phyloP scores from a whole-genome alignment of 1,140 invertebrate genomes.

The Anthonomus grandis region DNA sequence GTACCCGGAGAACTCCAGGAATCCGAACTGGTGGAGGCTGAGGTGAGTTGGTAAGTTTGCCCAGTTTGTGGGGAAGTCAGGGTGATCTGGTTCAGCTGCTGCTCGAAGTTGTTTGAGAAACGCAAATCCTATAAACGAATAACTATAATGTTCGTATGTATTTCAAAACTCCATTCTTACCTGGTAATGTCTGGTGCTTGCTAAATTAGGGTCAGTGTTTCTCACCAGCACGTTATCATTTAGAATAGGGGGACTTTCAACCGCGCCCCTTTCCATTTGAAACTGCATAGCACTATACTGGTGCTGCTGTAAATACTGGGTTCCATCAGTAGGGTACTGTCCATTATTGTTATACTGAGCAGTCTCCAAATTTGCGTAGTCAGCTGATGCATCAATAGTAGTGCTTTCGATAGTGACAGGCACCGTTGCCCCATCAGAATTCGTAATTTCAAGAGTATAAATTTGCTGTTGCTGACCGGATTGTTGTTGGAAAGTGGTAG shows the following conservation, averaged over 20 bases:
- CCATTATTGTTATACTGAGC: slow-evolving; percentile 31
- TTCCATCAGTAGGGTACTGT: slow-evolving; percentile 28
- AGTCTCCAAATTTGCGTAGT: slow-evolving; percentile 38
- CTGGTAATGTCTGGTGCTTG: slow-evolving; percentile 31
- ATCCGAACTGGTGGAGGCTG: slow-evolving; percentile 3
- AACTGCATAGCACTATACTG: slow-evolving; percentile 32
- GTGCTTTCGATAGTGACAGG: slow-evolving; percentile 16
- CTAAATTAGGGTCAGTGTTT: slow-evolving; percentile 37
- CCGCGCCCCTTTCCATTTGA: slow-evolving; percentile 20
- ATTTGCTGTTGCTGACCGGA: slow-evolving; percentile 6
- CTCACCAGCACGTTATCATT: slow-evolving; percentile 28
- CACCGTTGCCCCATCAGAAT: slow-evolving; percentile 2
- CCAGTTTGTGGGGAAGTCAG: slow-evolving; percentile 10
- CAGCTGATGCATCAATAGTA: slow-evolving; percentile 24
- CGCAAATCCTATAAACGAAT: slow-evolving; percentile 5
- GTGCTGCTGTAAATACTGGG: slow-evolving; percentile 34
- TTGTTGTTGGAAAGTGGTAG: background rate
- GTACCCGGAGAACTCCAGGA: slow-evolving; percentile 9
- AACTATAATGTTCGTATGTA: background rate
- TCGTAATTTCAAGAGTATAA: slow-evolving; percentile 12
- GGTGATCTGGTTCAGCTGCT: slow-evolving; percentile 23
- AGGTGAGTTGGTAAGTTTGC: slow-evolving; percentile 16
- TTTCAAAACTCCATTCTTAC: slow-evolving; percentile 4
- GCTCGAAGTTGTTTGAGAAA: slow-evolving; percentile 9
- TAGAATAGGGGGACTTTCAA: slow-evolving; percentile 31